A percentile compares a stretch with the other conserved stretches of the same genome.
Conservation (phyloP, 2,113 vertebrate species). For the Desmodus rotundus region DNA sequence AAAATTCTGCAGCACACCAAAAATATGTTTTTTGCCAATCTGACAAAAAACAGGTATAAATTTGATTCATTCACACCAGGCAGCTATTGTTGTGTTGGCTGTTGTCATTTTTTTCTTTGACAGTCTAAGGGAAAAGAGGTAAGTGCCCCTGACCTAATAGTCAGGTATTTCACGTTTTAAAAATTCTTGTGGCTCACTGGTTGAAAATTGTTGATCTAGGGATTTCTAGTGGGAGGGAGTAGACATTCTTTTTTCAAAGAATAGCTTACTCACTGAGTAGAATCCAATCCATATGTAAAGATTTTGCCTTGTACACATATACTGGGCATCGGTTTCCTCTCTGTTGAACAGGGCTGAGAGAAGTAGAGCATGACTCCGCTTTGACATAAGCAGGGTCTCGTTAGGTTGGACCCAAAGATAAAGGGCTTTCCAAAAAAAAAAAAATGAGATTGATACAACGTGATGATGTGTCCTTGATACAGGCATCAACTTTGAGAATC, state of each 20-base stretch:
- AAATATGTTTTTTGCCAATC: too few relatives aligned
- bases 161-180: too few relatives aligned
- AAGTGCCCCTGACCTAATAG: too few relatives aligned
- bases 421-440: neutral
- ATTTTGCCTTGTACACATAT: neutral
- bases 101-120: too few relatives aligned
- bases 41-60: too few relatives aligned
- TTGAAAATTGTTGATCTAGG: too few relatives aligned
- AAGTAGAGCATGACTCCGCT: neutral
- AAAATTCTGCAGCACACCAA: too few relatives aligned
- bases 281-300: neutral
- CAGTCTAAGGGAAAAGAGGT: too few relatives aligned
- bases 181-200: too few relatives aligned
- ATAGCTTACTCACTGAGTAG: neutral
- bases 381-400: neutral
- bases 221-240: neutral
- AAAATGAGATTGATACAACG: neutral
- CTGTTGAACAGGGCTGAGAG: neutral
- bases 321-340: neutral
- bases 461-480: neutral
- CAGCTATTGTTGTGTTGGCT: too few relatives aligned
- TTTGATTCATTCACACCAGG: too few relatives aligned
- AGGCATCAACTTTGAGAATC: neutral
- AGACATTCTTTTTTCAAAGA: neutral
- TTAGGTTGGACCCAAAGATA: neutral